A percentile compares a stretch with the other conserved stretches of the same genome.
Conservation (phyloP, 2,113 vertebrate genomes). For the Hippocampus comes region DNA sequence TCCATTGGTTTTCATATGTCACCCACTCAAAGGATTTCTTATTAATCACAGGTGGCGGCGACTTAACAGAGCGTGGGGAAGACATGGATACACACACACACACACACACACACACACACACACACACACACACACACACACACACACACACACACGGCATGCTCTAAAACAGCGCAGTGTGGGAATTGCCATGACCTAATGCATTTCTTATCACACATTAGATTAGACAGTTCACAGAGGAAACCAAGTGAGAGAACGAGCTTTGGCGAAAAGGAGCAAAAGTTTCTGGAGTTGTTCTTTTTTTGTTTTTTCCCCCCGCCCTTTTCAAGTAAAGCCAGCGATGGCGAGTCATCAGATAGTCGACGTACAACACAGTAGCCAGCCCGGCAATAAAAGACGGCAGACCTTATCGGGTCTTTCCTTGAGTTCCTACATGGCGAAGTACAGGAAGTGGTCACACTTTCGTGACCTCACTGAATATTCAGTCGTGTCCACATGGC, state of each 20-base stretch:
- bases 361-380: constrained; percentile 7
- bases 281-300: neutral
- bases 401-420: constrained; percentile 38
- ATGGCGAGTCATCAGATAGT: constrained; percentile 34
- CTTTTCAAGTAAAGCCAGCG: constrained; percentile 20
- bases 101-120: constrained; percentile 4
- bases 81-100: constrained; percentile 1
- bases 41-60: constrained; percentile 63
- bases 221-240: constrained; percentile 65
- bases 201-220: constrained; percentile 59
- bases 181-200: constrained; percentile 70
- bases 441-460: constrained; percentile 48
- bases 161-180: constrained; percentile 53
- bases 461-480: neutral
- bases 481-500: neutral
- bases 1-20: constrained; percentile 47
- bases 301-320: neutral
- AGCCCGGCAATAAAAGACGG: constrained; percentile 27
- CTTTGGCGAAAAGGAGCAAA: constrained; percentile 35
- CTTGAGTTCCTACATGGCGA: constrained; percentile 64
- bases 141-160: constrained; percentile 1
- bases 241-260: constrained; percentile 39
- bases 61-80: constrained; percentile 37
- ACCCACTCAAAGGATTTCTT: neutral
- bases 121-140: neutral